Conservation (phyloP, 2,888 invertebrate genomes). For the Tortrix viridana region DNA sequence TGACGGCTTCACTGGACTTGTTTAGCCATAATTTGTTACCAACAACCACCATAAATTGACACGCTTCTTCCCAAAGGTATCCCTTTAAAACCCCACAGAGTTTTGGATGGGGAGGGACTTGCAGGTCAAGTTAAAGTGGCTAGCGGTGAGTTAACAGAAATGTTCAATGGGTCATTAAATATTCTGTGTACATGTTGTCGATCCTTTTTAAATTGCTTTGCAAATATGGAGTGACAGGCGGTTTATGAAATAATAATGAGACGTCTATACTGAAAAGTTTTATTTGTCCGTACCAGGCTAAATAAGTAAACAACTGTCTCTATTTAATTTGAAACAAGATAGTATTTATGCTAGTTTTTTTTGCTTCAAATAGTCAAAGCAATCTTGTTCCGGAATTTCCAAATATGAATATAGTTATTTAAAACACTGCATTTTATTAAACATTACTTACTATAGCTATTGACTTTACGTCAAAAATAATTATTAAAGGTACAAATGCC, state of each 20-base stretch:
- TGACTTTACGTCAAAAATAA: conserved; percentile 40
- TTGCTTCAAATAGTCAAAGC: too few species aligned
- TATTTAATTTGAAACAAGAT: too few species aligned
- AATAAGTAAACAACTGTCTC: too few species aligned
- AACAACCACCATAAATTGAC: conserved; percentile 43
- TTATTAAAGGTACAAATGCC: conserved; percentile 47
- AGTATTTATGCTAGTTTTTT: too few species aligned
- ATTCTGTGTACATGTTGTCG: conserved; percentile 50
- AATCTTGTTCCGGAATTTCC: too few species aligned
- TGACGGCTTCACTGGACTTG: conserved; percentile 62
- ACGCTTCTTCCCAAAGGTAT: conserved; percentile 29
- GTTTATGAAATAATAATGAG: conserved; percentile 36
- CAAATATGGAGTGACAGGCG: conserved; percentile 53
- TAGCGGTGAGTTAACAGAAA: conserved; percentile 64
- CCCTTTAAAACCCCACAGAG: conserved; percentile 12
- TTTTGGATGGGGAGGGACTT: conserved; percentile 5
- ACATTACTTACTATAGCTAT: not conserved
- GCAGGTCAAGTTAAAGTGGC: conserved; percentile 48
- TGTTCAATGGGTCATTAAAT: conserved; percentile 68
- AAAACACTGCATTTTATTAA: too few species aligned
- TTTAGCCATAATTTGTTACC: conserved; percentile 62
- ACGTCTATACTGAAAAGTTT: too few species aligned
- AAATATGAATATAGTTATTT: too few species aligned
- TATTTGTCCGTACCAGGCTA: too few species aligned
- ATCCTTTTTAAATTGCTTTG: conserved; percentile 54